These are phyloP conservation scores for Tricholauxania praeusta DNA, from an alignment of 2,888 invertebrate species.

Conservation along the genomic window DNA sequence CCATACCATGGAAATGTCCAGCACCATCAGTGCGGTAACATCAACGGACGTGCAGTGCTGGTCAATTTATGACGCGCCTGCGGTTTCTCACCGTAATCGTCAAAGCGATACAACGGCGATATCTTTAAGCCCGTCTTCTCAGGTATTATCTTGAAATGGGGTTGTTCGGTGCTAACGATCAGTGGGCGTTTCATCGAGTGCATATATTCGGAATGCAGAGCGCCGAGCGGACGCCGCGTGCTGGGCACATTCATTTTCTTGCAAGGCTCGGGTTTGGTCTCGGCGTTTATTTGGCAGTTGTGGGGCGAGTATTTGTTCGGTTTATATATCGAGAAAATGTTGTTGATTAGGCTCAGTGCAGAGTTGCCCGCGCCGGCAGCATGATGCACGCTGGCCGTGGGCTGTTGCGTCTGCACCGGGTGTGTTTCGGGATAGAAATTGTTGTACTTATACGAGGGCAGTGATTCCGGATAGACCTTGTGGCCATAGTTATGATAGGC, in stretches of 20 bases:
- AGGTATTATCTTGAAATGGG: slow-evolving; percentile 70
- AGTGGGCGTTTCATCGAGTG: slow-evolving; percentile 70
- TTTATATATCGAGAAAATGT: slow-evolving; percentile 68
- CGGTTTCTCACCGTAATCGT: slow-evolving; percentile 61
- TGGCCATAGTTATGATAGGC: slow-evolving; percentile 57
- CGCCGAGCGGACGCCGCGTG: slow-evolving; percentile 64
- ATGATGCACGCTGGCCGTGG: slow-evolving; percentile 58
- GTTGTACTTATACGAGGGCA: slow-evolving; percentile 66
- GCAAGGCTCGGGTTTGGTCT: slow-evolving; percentile 66
- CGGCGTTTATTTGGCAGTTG: slow-evolving; percentile 66
- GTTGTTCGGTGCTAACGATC: slow-evolving; percentile 70
- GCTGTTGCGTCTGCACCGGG: slow-evolving; percentile 61
- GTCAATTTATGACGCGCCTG: slow-evolving; percentile 63
- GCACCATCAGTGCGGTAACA: slow-evolving; percentile 68
- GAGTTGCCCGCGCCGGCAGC: slow-evolving; percentile 63
- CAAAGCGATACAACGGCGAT: slow-evolving; percentile 68
- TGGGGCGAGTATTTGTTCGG: slow-evolving; percentile 68
- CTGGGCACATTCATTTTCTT: slow-evolving; percentile 68
- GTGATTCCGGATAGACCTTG: slow-evolving; percentile 63
- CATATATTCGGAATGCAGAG: slow-evolving; percentile 63
- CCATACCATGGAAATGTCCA: slow-evolving; percentile 69
- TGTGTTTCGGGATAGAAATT: slow-evolving; percentile 66
- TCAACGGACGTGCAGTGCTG: slow-evolving; percentile 66
- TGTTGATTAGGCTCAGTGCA: slow-evolving; percentile 66
- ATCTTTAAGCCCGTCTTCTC: slow-evolving; percentile 72